Percentiles rank a stretch among this genome's conserved stretches.
Conservation (phyloP, 2,113 vertebrate species). For the Sphyrna mokarran region DNA sequence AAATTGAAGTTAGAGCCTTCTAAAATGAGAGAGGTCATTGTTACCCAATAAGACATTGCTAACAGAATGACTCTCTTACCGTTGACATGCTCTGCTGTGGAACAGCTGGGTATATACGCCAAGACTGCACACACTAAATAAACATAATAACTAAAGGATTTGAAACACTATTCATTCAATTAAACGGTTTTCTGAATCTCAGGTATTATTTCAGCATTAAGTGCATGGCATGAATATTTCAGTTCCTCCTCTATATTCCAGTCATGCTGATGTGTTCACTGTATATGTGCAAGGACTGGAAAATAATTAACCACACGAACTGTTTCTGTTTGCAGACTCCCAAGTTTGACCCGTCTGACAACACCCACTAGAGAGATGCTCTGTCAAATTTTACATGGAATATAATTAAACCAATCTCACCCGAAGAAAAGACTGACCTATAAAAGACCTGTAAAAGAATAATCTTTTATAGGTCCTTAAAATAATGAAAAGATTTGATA, state of each 20-base stretch:
- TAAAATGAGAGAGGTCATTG: too few species aligned
- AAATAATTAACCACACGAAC: background rate
- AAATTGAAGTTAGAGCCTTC: too few species aligned
- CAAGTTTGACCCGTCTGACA: background rate
- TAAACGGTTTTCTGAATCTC: background rate
- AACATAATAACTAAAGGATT: background rate
- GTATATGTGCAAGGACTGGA: background rate
- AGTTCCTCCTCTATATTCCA: background rate
- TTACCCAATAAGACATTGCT: too few species aligned
- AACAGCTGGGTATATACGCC: too few species aligned
- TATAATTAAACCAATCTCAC: background rate
- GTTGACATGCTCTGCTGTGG: too few species aligned
- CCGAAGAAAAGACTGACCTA: too few species aligned
- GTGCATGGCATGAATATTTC: background rate
- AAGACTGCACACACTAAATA: too few species aligned
- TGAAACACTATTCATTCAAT: background rate
- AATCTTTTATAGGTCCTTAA: too few species aligned
- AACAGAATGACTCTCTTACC: too few species aligned
- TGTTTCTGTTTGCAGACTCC: background rate
- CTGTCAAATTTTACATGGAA: background rate
- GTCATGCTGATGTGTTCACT: background rate
- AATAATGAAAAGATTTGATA: too few species aligned
- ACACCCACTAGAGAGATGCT: background rate
- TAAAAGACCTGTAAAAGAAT: too few species aligned
- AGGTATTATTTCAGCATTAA: background rate